Percentiles rank a stretch among this genome's conserved stretches.
Conservation (phyloP, 2,113 vertebrate genomes). For the Hystrix cristata region DNA sequence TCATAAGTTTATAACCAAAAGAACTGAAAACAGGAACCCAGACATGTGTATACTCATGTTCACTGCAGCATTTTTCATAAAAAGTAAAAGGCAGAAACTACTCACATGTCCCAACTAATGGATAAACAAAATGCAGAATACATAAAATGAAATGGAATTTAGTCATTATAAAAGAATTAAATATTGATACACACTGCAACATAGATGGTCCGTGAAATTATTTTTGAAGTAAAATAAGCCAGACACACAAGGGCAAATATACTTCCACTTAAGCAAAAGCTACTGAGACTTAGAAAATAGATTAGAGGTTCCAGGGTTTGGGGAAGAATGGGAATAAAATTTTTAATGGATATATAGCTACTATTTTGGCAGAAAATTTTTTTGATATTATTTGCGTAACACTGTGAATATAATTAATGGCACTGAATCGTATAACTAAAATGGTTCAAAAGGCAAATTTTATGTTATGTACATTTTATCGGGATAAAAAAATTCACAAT, state of each 20-base stretch:
- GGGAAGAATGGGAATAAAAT: neutral
- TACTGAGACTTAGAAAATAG: neutral
- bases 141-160: neutral
- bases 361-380: neutral
- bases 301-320: neutral
- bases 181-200: neutral
- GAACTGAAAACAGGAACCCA: neutral
- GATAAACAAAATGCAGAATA: neutral
- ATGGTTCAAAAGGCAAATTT: neutral
- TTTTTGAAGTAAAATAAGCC: slow-evolving; percentile 7
- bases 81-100: neutral
- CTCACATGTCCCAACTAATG: neutral
- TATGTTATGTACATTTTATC: neutral
- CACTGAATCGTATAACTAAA: neutral
- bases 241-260: neutral
- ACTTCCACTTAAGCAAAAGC: neutral
- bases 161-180: neutral
- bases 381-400: neutral
- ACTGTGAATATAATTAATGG: neutral
- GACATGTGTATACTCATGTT: neutral
- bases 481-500: neutral
- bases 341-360: neutral
- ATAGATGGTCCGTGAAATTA: neutral
- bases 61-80: neutral
- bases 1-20: neutral